Base-by-base conservation (phyloP, 2,113 vertebrate genomes). In the Pogona vitticeps region DNA sequence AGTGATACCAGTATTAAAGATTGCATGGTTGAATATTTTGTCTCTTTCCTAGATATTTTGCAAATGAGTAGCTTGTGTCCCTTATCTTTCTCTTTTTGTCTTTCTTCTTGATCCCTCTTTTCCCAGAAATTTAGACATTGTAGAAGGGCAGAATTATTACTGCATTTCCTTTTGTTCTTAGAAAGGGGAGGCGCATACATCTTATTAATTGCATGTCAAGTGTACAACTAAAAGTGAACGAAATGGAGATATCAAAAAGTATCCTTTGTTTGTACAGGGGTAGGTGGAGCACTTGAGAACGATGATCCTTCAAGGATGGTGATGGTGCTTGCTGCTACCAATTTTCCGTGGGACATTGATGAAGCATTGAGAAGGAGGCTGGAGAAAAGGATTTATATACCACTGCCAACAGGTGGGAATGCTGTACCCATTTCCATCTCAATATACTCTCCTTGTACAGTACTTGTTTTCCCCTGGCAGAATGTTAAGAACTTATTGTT, bases 341-440 rank as follows among this genome's bases (percentile, higher is more conserved):
- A 97, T 93, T 97, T 97, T 92, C 97, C 97, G 0, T 97, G 97
- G 97, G 97, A 97, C 92, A 97, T 97, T 0, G 97, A 97, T 18
- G 97, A 97, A 93, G 97, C 97, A 90, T 93, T 97, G 85, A 87
- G 97, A 58, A 95, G 97, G 80, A 96, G 97, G 86, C 92, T 97
- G 81, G 97, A 97, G 81, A 97, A 97, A 90, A 96, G 97, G 80
- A 97, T 97, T 89, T 97, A 97, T 90, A 97, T 97, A 87, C 96
- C 97, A 86, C 94, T 97, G 84, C 97, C 97, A 40, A 97, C 96
- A 94, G 97, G 97, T 97, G 90, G 3, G 80, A 63, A 58, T 84
- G 28, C 67, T 81, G n/a, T 1, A 14, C 89, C 52, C 17, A 0
- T 91, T 95, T 91, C 85, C 78, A 21, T 90, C 91, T 56, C 68